Percentiles rank a stretch among this genome's conserved stretches.
phyloP scores from a whole-genome alignment of 2,113 vertebrate species.

The Orthonyx spaldingii region DNA sequence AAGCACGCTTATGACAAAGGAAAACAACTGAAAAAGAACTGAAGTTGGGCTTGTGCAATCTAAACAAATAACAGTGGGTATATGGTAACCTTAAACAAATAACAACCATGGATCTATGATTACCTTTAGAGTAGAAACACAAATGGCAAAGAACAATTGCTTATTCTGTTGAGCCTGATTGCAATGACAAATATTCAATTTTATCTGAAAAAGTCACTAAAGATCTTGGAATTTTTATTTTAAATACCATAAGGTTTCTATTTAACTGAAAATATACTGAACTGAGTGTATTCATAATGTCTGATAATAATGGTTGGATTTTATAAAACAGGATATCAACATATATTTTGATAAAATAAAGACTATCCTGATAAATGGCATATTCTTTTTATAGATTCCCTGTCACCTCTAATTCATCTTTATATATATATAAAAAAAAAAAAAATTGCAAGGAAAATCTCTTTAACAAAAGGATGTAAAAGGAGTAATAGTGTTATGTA shows the following conservation, averaged over 20 bases:
- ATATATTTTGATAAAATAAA: background rate
- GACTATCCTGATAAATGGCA: background rate
- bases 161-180: background rate
- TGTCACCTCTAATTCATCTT: background rate
- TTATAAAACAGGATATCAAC: background rate
- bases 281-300: background rate
- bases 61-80: background rate
- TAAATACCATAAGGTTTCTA: background rate
- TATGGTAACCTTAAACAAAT: background rate
- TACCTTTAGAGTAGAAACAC: background rate
- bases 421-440: background rate
- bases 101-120: background rate
- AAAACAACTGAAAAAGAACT: background rate
- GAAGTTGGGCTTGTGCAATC: background rate
- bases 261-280: background rate
- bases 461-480: background rate
- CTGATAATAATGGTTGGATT: background rate
- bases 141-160: background rate
- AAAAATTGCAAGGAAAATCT: background rate
- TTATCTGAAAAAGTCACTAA: background rate
- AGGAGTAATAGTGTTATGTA: background rate
- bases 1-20: background rate
- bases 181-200: background rate
- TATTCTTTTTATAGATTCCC: background rate
- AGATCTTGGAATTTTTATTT: background rate